These are phyloP conservation scores for Drosophila meridiana DNA, from an alignment of 2,888 invertebrate genomes.

Conservation along the genomic window DNA sequence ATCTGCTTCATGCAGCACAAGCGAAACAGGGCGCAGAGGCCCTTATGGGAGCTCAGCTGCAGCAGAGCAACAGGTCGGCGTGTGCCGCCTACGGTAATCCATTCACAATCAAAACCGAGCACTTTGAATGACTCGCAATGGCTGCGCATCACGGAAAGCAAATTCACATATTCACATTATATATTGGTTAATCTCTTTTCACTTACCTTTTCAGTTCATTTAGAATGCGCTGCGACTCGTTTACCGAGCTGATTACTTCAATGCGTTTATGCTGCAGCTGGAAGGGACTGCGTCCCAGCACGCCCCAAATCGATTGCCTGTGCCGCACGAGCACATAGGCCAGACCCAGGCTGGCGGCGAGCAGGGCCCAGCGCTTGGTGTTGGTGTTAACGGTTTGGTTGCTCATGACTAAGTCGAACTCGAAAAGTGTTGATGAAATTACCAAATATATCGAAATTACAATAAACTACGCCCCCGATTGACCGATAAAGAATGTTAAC, in stretches of 20 bases:
- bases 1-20: slow-evolving; percentile 87
- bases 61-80: slow-evolving; percentile 89
- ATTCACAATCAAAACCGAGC: slow-evolving; percentile 93
- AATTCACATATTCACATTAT: neutral
- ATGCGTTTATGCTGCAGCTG: slow-evolving; percentile 76
- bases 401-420: slow-evolving; percentile 39
- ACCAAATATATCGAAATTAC: slow-evolving; percentile 11
- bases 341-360: slow-evolving; percentile 81
- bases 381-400: slow-evolving; percentile 9
- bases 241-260: slow-evolving; percentile 74
- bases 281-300: slow-evolving; percentile 61
- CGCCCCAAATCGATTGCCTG: slow-evolving; percentile 86
- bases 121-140: slow-evolving; percentile 85
- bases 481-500: slow-evolving; percentile 16
- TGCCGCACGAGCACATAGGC: slow-evolving; percentile 79
- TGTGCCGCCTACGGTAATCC: slow-evolving; percentile 88
- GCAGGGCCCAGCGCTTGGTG: slow-evolving; percentile 47
- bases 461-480: slow-evolving; percentile 21
- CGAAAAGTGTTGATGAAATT: slow-evolving; percentile 19
- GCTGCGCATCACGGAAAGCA: slow-evolving; percentile 13
- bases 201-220: slow-evolving; percentile 81
- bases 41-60: slow-evolving; percentile 90
- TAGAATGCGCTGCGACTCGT: slow-evolving; percentile 69
- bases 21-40: slow-evolving; percentile 90
- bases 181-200: too few relatives aligned